Evolutionary conservation across 2,113 vertebrate genomes (phyloP).

Genomic region (Oriolus oriolus): DNA sequence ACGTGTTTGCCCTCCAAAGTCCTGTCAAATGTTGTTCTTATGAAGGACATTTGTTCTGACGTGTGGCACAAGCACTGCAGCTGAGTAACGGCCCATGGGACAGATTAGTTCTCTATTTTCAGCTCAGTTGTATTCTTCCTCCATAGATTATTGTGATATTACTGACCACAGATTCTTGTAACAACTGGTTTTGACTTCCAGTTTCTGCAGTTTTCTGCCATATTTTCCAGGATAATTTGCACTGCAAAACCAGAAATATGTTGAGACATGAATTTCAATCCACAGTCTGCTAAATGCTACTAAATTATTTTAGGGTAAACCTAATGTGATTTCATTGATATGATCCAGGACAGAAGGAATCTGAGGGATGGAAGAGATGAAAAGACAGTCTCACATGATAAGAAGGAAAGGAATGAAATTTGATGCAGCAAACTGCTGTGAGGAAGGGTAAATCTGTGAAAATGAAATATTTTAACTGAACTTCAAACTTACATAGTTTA

Average conservation of each 20-base stretch:
- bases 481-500: background rate
- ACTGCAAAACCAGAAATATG: background rate
- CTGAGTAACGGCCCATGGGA: background rate
- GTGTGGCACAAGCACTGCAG: background rate
- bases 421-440: background rate
- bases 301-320: background rate
- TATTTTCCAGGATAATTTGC: background rate
- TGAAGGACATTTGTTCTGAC: background rate
- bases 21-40: background rate
- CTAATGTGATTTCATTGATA: background rate
- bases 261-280: background rate
- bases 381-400: background rate
- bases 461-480: background rate
- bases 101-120: background rate
- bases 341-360: background rate
- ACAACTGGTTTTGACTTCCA: background rate
- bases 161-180: background rate
- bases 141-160: background rate
- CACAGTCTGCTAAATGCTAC: background rate
- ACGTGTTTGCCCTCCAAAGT: background rate
- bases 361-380: background rate
- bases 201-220: background rate
- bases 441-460: background rate
- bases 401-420: background rate
- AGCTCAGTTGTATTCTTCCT: background rate